Percentiles rank a stretch among this genome's conserved stretches.
Conservation (phyloP, 1,140 invertebrate species). For the Epicauta chinensis region DNA sequence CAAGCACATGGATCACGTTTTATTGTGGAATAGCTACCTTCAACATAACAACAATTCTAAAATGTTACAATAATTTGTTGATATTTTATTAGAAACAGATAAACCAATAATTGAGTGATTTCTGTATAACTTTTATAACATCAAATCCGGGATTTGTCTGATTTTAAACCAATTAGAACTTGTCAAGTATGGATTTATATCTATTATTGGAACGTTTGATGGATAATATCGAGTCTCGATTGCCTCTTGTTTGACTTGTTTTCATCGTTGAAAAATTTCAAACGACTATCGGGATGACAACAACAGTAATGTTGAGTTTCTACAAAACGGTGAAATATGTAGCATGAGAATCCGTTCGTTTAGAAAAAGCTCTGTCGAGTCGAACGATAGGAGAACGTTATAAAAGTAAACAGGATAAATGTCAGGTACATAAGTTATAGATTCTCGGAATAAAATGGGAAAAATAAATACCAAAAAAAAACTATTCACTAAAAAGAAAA, state of each 20-base stretch:
- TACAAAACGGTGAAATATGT: constrained; percentile 5
- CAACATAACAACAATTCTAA: constrained; percentile 4
- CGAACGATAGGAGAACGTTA: constrained; percentile 4
- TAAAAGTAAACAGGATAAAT: constrained; percentile 13
- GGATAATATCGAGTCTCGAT: neutral
- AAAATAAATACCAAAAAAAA: constrained; percentile 4
- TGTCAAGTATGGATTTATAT: neutral
- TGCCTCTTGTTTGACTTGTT: too few relatives aligned
- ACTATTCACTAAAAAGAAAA: neutral
- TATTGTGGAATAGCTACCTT: constrained; percentile 10
- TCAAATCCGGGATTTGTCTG: neutral
- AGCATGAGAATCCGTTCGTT: neutral
- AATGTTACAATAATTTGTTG: neutral
- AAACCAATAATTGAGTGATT: neutral
- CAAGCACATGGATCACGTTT: constrained; percentile 19
- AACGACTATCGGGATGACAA: too few relatives aligned
- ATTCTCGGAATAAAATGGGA: constrained; percentile 4
- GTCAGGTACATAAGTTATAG: constrained; percentile 13
- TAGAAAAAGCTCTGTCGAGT: constrained; percentile 6
- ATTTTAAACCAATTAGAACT: neutral
- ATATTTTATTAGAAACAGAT: too few relatives aligned
- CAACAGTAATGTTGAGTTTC: neutral
- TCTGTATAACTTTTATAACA: neutral
- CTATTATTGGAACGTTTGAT: too few relatives aligned
- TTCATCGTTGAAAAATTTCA: too few relatives aligned